Conservation (phyloP, 2,888 invertebrate genomes). For the Pheosia gnoma region DNA sequence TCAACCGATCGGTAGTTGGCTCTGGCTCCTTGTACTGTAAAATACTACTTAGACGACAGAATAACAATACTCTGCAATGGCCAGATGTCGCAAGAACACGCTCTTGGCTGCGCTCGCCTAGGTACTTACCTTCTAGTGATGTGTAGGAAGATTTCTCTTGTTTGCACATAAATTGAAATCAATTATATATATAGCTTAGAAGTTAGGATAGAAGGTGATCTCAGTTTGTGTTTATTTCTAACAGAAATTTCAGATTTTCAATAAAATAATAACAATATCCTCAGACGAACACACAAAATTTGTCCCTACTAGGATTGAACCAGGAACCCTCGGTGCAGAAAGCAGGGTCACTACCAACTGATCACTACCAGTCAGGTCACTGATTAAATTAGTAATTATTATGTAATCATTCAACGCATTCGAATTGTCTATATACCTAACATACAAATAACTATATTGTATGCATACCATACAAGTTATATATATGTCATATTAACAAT, state of each 20-base stretch:
- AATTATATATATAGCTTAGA: not conserved
- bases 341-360: too few species aligned
- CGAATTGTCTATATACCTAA: too few species aligned
- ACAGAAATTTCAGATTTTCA: too few species aligned
- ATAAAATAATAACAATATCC: too few species aligned
- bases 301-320: too few species aligned
- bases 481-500: conserved; percentile 62
- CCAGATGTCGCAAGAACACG: not conserved
- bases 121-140: not conserved
- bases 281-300: too few species aligned
- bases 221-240: not conserved
- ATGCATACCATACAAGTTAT: not conserved
- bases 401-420: too few species aligned
- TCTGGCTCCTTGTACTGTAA: not conserved
- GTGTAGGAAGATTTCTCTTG: not conserved
- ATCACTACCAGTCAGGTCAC: too few species aligned
- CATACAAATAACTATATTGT: not conserved
- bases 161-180: not conserved
- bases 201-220: not conserved
- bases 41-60: not conserved
- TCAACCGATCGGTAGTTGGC: not conserved
- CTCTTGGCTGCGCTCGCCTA: not conserved
- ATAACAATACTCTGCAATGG: not conserved
- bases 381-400: too few species aligned
- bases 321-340: too few species aligned